Evolutionary conservation across 2,113 vertebrate species (phyloP).

Genomic region (Saguinus midas): DNA sequence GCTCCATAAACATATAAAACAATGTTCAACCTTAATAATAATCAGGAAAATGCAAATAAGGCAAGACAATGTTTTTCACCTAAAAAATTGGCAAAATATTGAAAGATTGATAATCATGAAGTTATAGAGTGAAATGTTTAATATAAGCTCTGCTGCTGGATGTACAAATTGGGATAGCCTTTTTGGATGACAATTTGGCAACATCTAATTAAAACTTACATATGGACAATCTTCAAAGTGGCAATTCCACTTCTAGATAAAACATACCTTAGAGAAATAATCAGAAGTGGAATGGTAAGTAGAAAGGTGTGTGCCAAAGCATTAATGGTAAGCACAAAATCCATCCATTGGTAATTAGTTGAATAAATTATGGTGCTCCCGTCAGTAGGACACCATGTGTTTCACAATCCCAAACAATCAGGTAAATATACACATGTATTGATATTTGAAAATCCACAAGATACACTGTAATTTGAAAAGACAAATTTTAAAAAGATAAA

Average conservation of each 20-base stretch:
- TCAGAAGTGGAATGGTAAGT: not conserved
- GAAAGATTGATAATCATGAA: not conserved
- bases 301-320: not conserved
- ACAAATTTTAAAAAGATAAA: slow-evolving; percentile 18
- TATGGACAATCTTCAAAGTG: not conserved
- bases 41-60: slow-evolving; percentile 5
- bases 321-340: not conserved
- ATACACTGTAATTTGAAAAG: not conserved
- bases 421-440: not conserved
- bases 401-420: not conserved
- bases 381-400: not conserved
- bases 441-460: not conserved
- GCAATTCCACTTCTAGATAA: not conserved
- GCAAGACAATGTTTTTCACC: not conserved
- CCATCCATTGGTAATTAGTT: not conserved
- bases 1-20: not conserved
- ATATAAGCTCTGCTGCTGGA: not conserved
- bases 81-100: not conserved
- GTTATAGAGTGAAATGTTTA: not conserved
- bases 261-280: not conserved
- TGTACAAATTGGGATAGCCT: not conserved
- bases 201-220: not conserved
- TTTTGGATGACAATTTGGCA: not conserved
- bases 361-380: not conserved
- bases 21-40: not conserved